A percentile compares a stretch with the other conserved stretches of the same genome.
Evolutionary conservation across 2,888 invertebrate genomes (phyloP).

Genomic region (Drosophila colorata): DNA sequence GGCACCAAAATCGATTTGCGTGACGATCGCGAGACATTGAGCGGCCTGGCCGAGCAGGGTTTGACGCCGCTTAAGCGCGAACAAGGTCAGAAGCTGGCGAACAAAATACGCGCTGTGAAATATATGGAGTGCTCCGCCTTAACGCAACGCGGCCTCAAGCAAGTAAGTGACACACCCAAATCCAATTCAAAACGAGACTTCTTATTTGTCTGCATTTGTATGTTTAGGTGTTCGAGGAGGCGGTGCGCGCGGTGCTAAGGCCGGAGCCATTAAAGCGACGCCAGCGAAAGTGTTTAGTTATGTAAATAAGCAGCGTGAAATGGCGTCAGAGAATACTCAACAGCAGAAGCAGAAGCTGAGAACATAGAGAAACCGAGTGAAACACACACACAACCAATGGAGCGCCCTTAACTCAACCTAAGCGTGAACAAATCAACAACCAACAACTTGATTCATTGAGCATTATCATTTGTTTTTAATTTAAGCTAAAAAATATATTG

Average conservation of each 20-base stretch:
- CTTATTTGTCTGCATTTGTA: constrained; percentile 17
- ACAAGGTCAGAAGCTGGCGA: constrained; percentile 99
- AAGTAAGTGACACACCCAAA: constrained; percentile 86
- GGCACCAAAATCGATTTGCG: constrained; percentile 99
- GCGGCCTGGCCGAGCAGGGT: constrained; percentile 96
- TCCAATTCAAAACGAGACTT: constrained; percentile 7
- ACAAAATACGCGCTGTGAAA: constrained; percentile 99
- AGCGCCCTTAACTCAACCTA: constrained; percentile 56
- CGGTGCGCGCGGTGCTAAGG: constrained; percentile 97
- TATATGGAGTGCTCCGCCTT: constrained; percentile 99
- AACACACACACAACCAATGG: constrained; percentile 39
- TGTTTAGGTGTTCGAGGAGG: constrained; percentile 98
- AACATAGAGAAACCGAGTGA: constrained; percentile 7
- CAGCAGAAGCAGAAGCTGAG: constrained; percentile 22
- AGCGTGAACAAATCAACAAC: constrained; percentile 59
- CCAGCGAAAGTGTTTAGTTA: constrained; percentile 95
- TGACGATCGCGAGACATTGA: constrained; percentile 98
- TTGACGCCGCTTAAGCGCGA: constrained; percentile 98
- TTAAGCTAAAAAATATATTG: constrained; percentile 49
- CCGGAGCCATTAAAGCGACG: constrained; percentile 98
- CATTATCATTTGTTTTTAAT: constrained; percentile 45
- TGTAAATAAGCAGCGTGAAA: constrained; percentile 86
- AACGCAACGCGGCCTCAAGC: constrained; percentile 98
- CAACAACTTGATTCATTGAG: constrained; percentile 59
- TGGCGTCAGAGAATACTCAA: constrained; percentile 47